Percentiles rank a stretch among this genome's conserved stretches.
Evolutionary conservation across 2,113 vertebrate species (phyloP).

Genomic region (Hemiscyllium ocellatum): DNA sequence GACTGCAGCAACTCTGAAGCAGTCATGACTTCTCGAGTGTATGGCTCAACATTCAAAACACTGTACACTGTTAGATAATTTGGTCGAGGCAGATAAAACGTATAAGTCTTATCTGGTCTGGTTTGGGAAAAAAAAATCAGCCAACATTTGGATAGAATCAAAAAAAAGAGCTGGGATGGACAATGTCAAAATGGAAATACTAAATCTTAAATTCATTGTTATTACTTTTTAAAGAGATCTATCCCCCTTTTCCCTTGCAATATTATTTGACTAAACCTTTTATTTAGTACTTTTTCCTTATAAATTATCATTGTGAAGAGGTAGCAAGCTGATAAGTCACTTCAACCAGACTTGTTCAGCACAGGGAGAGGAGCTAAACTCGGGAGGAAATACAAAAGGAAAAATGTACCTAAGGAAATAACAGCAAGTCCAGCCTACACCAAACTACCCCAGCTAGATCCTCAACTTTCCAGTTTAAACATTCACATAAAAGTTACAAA

Average conservation of each 20-base stretch:
- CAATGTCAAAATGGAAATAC: neutral
- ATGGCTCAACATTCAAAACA: conserved; percentile 30
- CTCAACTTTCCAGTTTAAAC: conserved; percentile 79
- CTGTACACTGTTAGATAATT: neutral
- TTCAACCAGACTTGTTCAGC: conserved; percentile 60
- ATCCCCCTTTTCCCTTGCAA: neutral
- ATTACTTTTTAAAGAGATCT: conserved; percentile 62
- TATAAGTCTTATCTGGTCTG: neutral
- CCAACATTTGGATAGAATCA: neutral
- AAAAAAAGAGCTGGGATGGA: neutral
- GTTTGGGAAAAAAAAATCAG: neutral
- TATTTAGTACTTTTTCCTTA: conserved; percentile 62
- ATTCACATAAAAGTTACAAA: conserved; percentile 73
- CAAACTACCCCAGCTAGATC: conserved; percentile 47
- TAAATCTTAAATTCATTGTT: conserved; percentile 72
- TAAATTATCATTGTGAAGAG: conserved; percentile 73
- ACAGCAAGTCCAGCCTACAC: conserved; percentile 63
- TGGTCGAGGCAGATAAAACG: conserved; percentile 8
- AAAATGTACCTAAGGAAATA: conserved; percentile 69
- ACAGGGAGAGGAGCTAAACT: conserved; percentile 73
- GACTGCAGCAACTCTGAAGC: neutral
- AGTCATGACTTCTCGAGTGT: neutral
- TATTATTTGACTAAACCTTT: neutral
- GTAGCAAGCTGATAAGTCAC: conserved; percentile 78
- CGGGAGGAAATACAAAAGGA: conserved; percentile 56